phyloP scores from a whole-genome alignment of 2,113 vertebrate species.

The Ahaetulla prasina region DNA sequence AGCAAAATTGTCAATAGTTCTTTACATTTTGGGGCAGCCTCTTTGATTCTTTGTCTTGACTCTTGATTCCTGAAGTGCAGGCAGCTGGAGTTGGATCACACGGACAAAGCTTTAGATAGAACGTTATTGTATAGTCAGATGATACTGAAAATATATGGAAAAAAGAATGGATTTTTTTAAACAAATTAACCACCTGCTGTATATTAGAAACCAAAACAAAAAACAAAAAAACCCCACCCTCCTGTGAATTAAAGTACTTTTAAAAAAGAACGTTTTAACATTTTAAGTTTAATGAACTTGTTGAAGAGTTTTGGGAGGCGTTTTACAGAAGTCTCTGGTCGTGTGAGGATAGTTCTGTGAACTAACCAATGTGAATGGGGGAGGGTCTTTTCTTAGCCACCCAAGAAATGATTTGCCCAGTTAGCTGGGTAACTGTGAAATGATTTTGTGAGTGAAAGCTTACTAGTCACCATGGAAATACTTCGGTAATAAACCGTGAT shows the following conservation, averaged over 20 bases:
- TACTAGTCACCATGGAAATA: neutral
- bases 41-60: slow-evolving; percentile 29
- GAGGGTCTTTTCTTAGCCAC: neutral
- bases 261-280: slow-evolving; percentile 69
- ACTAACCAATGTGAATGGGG: slow-evolving; percentile 46
- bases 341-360: slow-evolving; percentile 46
- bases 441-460: neutral
- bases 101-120: slow-evolving; percentile 60
- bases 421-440: neutral
- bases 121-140: slow-evolving; percentile 70
- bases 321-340: slow-evolving; percentile 39
- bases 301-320: slow-evolving; percentile 57
- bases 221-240: slow-evolving; percentile 61
- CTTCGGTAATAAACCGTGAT: neutral
- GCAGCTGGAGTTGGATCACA: slow-evolving; percentile 56
- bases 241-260: slow-evolving; percentile 77
- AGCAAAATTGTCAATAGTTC: slow-evolving; percentile 64
- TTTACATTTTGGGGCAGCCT: slow-evolving; percentile 54
- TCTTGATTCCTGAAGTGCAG: slow-evolving; percentile 66
- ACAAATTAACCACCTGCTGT: slow-evolving; percentile 66
- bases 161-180: slow-evolving; percentile 66
- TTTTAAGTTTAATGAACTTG: slow-evolving; percentile 63
- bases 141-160: slow-evolving; percentile 66
- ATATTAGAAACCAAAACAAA: slow-evolving; percentile 68
- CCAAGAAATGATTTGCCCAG: neutral